Percentiles rank a stretch among this genome's conserved stretches.
Conservation (phyloP, 2,113 vertebrate genomes). For the Tragelaphus scriptus region DNA sequence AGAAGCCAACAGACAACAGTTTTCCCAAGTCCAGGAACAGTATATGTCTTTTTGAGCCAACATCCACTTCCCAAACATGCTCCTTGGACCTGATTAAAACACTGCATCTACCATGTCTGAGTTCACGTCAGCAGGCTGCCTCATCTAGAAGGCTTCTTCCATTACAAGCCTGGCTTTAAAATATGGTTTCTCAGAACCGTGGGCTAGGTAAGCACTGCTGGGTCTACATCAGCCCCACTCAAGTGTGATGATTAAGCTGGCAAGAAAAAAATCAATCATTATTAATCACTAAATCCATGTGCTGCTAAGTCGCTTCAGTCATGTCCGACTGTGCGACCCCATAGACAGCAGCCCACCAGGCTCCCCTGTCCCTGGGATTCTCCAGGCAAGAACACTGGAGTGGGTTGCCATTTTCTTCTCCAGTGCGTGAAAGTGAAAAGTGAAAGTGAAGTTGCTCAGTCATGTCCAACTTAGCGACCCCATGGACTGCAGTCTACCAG, state of each 20-base stretch:
- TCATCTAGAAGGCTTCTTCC: constrained; percentile 40
- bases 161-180: constrained; percentile 59
- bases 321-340: too few species aligned
- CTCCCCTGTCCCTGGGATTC: too few species aligned
- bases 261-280: constrained; percentile 71
- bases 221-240: constrained; percentile 33
- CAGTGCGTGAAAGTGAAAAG: too few species aligned
- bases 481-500: too few species aligned
- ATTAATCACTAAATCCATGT: constrained; percentile 66
- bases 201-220: constrained; percentile 71
- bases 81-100: constrained; percentile 39
- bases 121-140: constrained; percentile 30
- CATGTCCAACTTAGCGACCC: too few species aligned
- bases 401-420: too few species aligned
- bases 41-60: neutral
- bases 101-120: neutral
- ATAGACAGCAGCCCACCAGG: too few species aligned
- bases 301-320: too few species aligned
- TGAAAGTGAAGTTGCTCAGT: too few species aligned
- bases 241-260: constrained; percentile 65
- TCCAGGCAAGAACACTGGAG: too few species aligned
- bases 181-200: constrained; percentile 60
- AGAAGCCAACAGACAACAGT: neutral
- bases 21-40: neutral
- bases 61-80: constrained; percentile 13